Base-by-base conservation (phyloP, 2,113 vertebrate species). In the Rhinichthys klamathensis region DNA sequence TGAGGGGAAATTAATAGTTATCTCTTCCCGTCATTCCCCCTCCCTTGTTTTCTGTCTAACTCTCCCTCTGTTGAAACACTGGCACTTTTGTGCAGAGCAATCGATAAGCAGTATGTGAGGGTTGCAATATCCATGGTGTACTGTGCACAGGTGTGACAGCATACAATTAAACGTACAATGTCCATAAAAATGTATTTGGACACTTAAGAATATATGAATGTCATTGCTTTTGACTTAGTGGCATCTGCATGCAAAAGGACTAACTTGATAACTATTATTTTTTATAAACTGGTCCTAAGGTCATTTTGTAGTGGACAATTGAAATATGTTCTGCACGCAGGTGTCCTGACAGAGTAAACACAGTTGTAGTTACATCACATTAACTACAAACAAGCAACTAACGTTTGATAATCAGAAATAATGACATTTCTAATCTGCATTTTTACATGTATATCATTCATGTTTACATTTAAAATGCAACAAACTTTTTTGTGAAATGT, bases 1-100 rank as follows among this genome's bases (percentile, higher is more conserved):
- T 84, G 89, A 86, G 85, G 76, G 85, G 86, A 87, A 89, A 84
- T 87, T 84, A 74, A 89, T 88, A 90, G 83, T 72, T 87, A 88
- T 91, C 87, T 82, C 32, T 73, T 85, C 65, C 49, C 80, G 80
- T 87, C 80, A 84, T 80, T 73, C 81, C 88, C 63, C 65, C 80
- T 86, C 80, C 80, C 80, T n/a, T 67, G 78, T 80, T 86, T 72
- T 82, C 38, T 18, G 51, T 78, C 51, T 4, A 60, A 21, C 46
- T 76, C 73, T 5, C 46, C 76, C 56, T 60, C 32, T 41, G n/a
- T 79, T 79, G 21, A 79, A 49, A 61, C 35, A 79, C 51, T 56
- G 18, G 8, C 15, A 18, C n/a, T 21, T 54, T 54, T 32, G n/a
- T 76, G 27, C 15, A 6, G 16, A 32, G 49, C 2, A 76, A 76